Base-by-base conservation (phyloP, 2,888 invertebrate species). In the Hirtodrosophila histrioides region DNA sequence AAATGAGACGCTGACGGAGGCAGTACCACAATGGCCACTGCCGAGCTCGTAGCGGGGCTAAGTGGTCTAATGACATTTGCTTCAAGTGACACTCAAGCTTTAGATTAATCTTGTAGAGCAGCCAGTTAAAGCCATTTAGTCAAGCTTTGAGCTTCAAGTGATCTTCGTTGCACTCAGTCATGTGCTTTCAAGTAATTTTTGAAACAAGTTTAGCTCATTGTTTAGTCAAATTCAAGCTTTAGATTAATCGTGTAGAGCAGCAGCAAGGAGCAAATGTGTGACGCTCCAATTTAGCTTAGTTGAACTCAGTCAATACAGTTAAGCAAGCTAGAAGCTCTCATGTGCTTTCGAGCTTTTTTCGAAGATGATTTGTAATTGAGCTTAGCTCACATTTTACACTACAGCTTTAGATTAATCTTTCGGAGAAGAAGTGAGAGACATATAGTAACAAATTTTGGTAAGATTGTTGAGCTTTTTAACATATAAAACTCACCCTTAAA, bases 11-110 rank as follows among this genome's bases (percentile, higher is more conserved):
- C 9, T 29, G 12, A 8, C 60, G 48, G n/a, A 64, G 8, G 5
- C 50, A 50, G 63, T 77, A 2, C 62, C 49, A 0, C 86, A 83
- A 58, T 78, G 68, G 77, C 51, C 77, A 11, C 33, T 87, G 60
- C 84, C 84, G n/a, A 69, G 78, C n/a, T 78, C 72, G 63, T 84
- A 86, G 78, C 70, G 17, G 7, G 0, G 17, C 17, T 17, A 3
- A 45, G 54, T 6, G 24, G 6, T 51, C 54, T 44, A 41, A 39
- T 17, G 17, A 17, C 17, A 17, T 17, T 17, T 17, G 17, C 17
- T 17, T 17, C 17, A 62, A 37, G 54, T 33, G 36, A 11, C 33
- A 23, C 17, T 29, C 39, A 7, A 29, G 17, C 27, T 35, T 36
- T 10, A 27, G 53, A 36, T 40, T 40, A 36, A 63, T 53, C 51